Conservation (phyloP, 1,140 invertebrate genomes). For the Maniola jurtina region DNA sequence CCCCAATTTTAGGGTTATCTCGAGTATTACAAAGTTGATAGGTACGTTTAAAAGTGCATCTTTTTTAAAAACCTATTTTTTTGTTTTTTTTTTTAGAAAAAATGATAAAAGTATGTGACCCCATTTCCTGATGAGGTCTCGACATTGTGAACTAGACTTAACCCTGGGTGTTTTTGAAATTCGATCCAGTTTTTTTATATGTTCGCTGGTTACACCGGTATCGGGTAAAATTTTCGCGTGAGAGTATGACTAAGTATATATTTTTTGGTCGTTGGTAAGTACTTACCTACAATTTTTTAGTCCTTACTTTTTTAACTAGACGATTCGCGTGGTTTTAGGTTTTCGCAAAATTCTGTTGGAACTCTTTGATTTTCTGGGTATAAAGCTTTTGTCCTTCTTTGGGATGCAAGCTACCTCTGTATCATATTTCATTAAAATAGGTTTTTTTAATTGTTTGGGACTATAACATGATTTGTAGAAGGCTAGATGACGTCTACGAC, state of each 20-base stretch:
- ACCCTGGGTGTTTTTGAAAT: conserved; percentile 68
- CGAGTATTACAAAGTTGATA: conserved; percentile 58
- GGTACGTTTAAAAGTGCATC: conserved; percentile 65
- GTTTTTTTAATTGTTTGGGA: too few relatives aligned
- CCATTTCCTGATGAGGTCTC: conserved; percentile 70
- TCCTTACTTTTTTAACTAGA: neutral
- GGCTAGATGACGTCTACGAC: too few relatives aligned
- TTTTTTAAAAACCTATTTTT: conserved; percentile 39
- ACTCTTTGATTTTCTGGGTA: too few relatives aligned
- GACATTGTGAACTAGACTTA: conserved; percentile 63
- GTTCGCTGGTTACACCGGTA: neutral
- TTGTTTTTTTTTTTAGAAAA: conserved; percentile 42
- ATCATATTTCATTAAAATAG: too few relatives aligned
- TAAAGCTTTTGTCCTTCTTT: too few relatives aligned
- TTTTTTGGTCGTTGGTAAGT: neutral
- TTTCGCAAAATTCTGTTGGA: too few relatives aligned
- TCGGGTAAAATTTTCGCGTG: conserved; percentile 46
- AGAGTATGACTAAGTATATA: conserved; percentile 30
- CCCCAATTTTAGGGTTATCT: conserved; percentile 73
- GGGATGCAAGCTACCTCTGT: too few relatives aligned
- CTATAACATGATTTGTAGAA: too few relatives aligned
- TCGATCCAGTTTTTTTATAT: conserved; percentile 41
- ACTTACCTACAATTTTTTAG: neutral
- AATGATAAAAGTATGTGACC: conserved; percentile 58
- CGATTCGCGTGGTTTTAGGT: too few relatives aligned